phyloP scores from a whole-genome alignment of 2,888 invertebrate genomes.

The Dione vanillae region DNA sequence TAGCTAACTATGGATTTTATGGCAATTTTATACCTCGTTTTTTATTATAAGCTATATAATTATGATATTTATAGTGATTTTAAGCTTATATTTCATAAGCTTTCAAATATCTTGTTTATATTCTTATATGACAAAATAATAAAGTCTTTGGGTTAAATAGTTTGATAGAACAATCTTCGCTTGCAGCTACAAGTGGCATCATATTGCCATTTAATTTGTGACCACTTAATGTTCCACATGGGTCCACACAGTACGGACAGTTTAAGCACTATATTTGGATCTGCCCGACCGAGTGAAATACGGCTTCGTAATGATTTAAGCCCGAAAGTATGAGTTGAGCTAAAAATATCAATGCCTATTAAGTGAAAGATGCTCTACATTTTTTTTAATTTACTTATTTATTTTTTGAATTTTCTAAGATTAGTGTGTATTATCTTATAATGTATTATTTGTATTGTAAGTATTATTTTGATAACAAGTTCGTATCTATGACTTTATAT shows the following conservation, averaged over 20 bases:
- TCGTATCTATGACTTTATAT: slow-evolving; percentile 50
- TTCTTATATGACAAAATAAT: no score
- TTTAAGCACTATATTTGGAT: neutral
- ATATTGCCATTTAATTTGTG: slow-evolving; percentile 11
- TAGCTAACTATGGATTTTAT: neutral
- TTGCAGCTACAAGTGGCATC: neutral
- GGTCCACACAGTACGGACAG: slow-evolving; percentile 5
- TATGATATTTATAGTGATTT: neutral
- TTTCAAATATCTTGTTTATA: no score
- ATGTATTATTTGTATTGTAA: neutral
- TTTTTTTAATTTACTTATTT: no score
- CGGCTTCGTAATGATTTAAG: neutral
- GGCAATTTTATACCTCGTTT: neutral
- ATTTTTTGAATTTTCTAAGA: neutral
- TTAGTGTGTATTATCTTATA: neutral
- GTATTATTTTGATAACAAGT: slow-evolving; percentile 36
- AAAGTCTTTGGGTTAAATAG: neutral
- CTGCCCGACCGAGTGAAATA: slow-evolving; percentile 1
- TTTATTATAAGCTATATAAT: neutral
- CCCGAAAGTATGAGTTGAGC: neutral
- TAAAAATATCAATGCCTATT: slow-evolving; percentile 7
- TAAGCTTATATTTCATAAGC: no score
- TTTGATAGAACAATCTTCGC: neutral
- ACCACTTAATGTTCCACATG: slow-evolving; percentile 11
- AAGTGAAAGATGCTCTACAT: no score